Base-by-base conservation (phyloP, 2,113 vertebrate genomes). In the Dermatemys mawii region DNA sequence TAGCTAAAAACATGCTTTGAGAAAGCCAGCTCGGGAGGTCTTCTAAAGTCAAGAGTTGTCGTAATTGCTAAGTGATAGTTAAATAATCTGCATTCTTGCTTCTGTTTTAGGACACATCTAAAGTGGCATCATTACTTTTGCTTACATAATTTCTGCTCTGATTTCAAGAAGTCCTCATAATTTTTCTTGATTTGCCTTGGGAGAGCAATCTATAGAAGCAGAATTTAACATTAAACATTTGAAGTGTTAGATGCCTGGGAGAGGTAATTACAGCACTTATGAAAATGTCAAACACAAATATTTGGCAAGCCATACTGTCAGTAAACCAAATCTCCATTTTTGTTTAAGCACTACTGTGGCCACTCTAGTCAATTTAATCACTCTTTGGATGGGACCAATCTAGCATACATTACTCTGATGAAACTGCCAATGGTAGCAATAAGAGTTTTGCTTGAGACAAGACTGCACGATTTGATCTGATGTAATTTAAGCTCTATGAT, bases 221-320 rank as follows among this genome's bases (percentile, higher is more conserved):
- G 89, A 95, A 89, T 53, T 55, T 27, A 87, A 89, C 76, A 83
- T 82, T 88, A 38, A 60, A 41, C 6, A 38, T 96, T 93, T 92
- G 80, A 16, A 86, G 11, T 88, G 88, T 79, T 93, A 51, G 93
- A 90, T 80, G 91, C 91, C 67, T 50, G 57, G 89, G 94, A 96
- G 86, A 89, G 54, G 63, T 91, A 93, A 95, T 97, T 97, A 95
- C 94, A 90, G 87, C 88, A 84, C 89, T 92, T 96, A 48, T 1
- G 27, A 86, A 96, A 97, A 97, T 86, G 90, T 96, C 93, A 97
- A 60, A 93, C 94, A 88, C 91, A 97, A 97, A 94, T 92, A 90
- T 92, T 96, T 94, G 75, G 95, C 96, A 97, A 81, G 92, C 86
- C 92, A 24, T 41, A 35, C 53, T 83, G 87, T 73, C 51, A 85